Conservation (phyloP, 2,888 invertebrate species). For the Myopa tessellatipennis region DNA sequence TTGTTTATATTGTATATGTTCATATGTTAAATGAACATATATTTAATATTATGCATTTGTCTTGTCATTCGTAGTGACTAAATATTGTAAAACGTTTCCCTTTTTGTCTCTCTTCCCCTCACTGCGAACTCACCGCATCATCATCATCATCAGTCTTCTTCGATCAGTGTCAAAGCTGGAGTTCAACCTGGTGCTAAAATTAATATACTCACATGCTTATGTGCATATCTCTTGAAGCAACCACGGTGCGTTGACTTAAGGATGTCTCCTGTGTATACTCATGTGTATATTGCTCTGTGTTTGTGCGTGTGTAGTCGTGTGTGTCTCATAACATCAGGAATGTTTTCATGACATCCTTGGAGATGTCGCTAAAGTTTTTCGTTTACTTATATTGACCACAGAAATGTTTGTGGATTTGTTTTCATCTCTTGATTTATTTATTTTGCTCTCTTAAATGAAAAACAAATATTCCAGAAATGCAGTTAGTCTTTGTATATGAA, state of each 20-base stretch:
- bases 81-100: neutral
- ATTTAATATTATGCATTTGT: too few relatives aligned
- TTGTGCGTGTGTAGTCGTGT: neutral
- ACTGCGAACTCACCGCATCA: neutral
- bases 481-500: too few relatives aligned
- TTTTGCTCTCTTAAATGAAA: too few relatives aligned
- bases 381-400: neutral
- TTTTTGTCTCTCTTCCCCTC: neutral
- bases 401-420: neutral
- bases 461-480: too few relatives aligned
- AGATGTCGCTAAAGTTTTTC: neutral
- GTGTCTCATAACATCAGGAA: neutral
- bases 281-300: neutral
- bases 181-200: neutral
- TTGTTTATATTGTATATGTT: neutral
- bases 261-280: too few relatives aligned
- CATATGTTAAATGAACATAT: neutral
- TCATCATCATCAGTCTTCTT: constrained; percentile 9
- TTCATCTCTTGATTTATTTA: neutral
- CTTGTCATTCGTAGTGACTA: neutral
- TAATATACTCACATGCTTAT: neutral
- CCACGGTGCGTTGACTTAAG: neutral
- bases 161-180: neutral
- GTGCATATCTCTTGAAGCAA: neutral
- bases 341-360: neutral